These are phyloP conservation scores for Haliaeetus leucogaster DNA, from an alignment of 2,113 vertebrate genomes.

Conservation along the genomic window DNA sequence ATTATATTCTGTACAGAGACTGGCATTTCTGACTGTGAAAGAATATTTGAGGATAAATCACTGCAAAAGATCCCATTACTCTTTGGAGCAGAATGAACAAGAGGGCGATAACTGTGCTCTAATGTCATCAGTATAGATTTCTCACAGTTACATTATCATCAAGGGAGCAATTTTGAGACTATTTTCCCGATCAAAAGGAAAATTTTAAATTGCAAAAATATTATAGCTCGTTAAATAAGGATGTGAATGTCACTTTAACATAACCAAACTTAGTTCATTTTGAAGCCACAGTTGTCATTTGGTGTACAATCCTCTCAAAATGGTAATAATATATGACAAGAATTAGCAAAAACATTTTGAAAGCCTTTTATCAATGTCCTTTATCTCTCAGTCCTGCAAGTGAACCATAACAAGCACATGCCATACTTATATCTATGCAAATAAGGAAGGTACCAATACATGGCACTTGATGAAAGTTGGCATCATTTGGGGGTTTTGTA, in stretches of 20 bases:
- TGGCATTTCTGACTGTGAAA: constrained; percentile 24
- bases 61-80: constrained; percentile 26
- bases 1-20: neutral
- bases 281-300: neutral
- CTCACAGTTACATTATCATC: constrained; percentile 1
- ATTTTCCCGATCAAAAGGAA: constrained; percentile 45
- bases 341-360: neutral
- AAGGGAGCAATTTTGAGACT: constrained; percentile 35
- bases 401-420: neutral
- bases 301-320: neutral
- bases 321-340: neutral
- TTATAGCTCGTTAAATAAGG: neutral
- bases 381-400: neutral
- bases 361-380: neutral
- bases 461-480: neutral
- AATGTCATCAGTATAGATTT: constrained; percentile 47
- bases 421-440: neutral
- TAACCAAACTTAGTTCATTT: constrained; percentile 8
- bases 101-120: neutral
- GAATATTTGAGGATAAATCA: constrained; percentile 41
- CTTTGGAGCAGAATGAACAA: neutral
- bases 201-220: constrained; percentile 36
- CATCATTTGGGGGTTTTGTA: neutral
- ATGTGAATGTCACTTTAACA: constrained; percentile 6
- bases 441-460: neutral